Percentiles rank a stretch among this genome's conserved stretches.
Evolutionary conservation across 2,888 invertebrate genomes (phyloP).

Genomic region (Strigamia crassipes): DNA sequence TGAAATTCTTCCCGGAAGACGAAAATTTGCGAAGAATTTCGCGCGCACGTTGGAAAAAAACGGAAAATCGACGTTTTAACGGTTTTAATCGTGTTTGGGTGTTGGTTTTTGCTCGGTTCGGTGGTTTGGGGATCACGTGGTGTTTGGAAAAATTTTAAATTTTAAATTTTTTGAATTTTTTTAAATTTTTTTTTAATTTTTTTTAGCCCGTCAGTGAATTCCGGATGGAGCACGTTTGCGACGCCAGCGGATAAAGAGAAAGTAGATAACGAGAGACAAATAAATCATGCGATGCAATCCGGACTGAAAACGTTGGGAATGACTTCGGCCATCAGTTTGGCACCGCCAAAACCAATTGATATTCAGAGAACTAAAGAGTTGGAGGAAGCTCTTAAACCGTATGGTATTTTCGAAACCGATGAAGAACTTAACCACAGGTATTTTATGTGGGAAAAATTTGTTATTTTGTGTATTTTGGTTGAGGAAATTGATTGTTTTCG

Average conservation of each 20-base stretch:
- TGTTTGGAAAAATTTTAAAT: too few relatives aligned
- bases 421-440: conserved; percentile 83
- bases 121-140: too few relatives aligned
- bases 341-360: conserved; percentile 80
- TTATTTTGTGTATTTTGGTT: too few relatives aligned
- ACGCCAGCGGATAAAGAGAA: conserved; percentile 46
- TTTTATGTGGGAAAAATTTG: too few relatives aligned
- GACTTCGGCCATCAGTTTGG: conserved; percentile 91
- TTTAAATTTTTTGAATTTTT: background rate
- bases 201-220: conserved; percentile 47
- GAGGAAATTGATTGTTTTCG: conserved; percentile 26
- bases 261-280: conserved; percentile 2
- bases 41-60: background rate
- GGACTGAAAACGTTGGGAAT: conserved; percentile 67
- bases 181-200: background rate
- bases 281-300: background rate
- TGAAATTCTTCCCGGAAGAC: background rate
- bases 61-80: too few relatives aligned
- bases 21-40: background rate
- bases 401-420: conserved; percentile 87
- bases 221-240: conserved; percentile 49
- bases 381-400: conserved; percentile 77
- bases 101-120: too few relatives aligned
- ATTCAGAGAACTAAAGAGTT: conserved; percentile 75
- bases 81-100: too few relatives aligned